These are phyloP conservation scores for Halcyon leucocephala DNA, from an alignment of 2,797 vertebrate genomes.

Conservation along the genomic window DNA sequence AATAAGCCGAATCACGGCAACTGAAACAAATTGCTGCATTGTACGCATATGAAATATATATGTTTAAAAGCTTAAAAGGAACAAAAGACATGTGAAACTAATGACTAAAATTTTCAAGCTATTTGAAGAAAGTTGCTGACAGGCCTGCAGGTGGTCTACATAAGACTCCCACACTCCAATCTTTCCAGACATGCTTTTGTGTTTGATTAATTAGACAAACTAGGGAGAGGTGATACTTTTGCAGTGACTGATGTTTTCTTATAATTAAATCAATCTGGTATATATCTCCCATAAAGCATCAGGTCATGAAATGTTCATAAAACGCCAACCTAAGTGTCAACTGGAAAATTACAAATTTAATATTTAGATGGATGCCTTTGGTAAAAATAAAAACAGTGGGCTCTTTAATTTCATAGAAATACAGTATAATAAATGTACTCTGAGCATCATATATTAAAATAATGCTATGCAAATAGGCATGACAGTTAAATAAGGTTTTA, in stretches of 20 bases:
- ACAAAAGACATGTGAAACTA: neutral
- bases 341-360: neutral
- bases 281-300: neutral
- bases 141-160: neutral
- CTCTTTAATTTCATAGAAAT: slow-evolving; percentile 20
- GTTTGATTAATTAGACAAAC: slow-evolving; percentile 10
- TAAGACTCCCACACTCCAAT: neutral
- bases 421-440: neutral
- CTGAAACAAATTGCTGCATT: neutral
- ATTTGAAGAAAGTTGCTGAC: neutral
- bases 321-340: neutral
- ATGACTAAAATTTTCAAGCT: neutral
- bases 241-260: neutral
- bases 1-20: neutral
- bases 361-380: neutral
- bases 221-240: neutral
- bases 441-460: slow-evolving; percentile 43
- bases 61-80: neutral
- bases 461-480: slow-evolving; percentile 55
- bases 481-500: slow-evolving; percentile 45
- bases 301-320: slow-evolving; percentile 3
- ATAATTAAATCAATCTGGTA: slow-evolving; percentile 23
- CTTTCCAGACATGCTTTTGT: neutral
- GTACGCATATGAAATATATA: neutral
- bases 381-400: neutral